Evolutionary conservation across 2,888 invertebrate genomes (phyloP), one percentile per base, ranked within the genome.

Genomic region (Andrena chrysosceles): DNA sequence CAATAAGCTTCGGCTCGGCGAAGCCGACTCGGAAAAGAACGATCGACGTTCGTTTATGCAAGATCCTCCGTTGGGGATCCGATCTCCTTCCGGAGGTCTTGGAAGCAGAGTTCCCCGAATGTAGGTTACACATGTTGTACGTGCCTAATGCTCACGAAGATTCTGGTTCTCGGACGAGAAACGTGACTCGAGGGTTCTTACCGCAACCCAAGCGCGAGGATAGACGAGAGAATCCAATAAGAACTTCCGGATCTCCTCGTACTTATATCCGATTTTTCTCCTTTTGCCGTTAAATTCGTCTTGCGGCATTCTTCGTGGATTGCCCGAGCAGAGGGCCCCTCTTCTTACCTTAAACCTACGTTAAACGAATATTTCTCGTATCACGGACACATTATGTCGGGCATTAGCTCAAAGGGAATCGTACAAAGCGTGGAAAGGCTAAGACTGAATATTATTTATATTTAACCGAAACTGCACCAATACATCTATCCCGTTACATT

Each of bases 181-280:
- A 89, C 89, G 89, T 90, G 90, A 89, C 89, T 86, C 75, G 66
- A 78, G 87, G 72, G 85, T 85, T 83, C 78, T 79, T 72, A 64
- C 78, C 68, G 86, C 71, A 70, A 75, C 84, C 56, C 60, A 54
- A 81, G 80, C 77, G 71, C 63, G 26, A 59, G 60, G 81, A 59
- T 85, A 85, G 78, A 81, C 73, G 81, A 63, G 70, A 70, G 78
- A 87, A 77, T 78, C 73, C 75, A 60, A 63, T 74, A 83, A 83
- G 72, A 84, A 73, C 64, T 48, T 66, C 76, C 52, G 76, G 31
- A 68, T 72, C 77, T 60, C 52, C 52, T 70, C 71, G 42, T 62
- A 71, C 70, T 77, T 71, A 56, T 49, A 56, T 63, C 78, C 70
- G 56, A 48, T 33, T 72, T 64, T 64, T 62, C 33, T 56, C 49